Evolutionary conservation across 1,140 invertebrate species (phyloP).

Genomic region (Drosophila setifemur): DNA sequence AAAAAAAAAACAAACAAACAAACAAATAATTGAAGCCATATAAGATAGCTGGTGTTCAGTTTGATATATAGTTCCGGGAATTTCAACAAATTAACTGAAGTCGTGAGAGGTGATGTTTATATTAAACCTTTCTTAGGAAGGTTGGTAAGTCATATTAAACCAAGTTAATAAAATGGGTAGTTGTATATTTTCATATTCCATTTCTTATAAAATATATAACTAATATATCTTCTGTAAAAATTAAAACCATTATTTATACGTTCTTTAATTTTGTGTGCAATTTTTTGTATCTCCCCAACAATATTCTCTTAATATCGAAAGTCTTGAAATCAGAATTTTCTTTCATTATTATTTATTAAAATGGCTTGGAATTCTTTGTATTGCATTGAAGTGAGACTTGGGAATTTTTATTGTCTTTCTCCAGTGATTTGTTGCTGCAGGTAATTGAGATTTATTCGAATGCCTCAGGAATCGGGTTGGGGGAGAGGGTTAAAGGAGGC

Average conservation of each 20-base stretch:
- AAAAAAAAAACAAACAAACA: neutral
- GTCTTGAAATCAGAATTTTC: too few species aligned
- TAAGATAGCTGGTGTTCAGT: conserved; percentile 26
- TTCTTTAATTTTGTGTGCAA: neutral
- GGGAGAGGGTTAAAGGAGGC: conserved; percentile 16
- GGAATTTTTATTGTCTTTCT: conserved; percentile 21
- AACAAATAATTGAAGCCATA: neutral
- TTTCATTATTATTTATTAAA: too few species aligned
- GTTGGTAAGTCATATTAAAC: too few species aligned
- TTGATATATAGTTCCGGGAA: conserved; percentile 30
- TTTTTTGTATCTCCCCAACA: too few species aligned
- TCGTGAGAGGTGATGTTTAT: too few species aligned
- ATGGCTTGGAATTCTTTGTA: too few species aligned
- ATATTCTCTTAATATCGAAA: too few species aligned
- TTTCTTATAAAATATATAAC: neutral
- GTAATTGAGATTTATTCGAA: conserved; percentile 38
- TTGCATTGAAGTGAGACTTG: neutral
- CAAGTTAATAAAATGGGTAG: too few species aligned
- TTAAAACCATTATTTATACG: neutral
- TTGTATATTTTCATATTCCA: too few species aligned
- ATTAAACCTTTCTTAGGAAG: too few species aligned
- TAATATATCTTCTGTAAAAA: neutral
- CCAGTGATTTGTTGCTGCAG: conserved; percentile 36
- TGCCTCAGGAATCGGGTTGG: conserved; percentile 3
- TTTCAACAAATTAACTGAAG: conserved; percentile 13